Evolutionary conservation across 2,113 vertebrate genomes (phyloP), one percentile per base, ranked within the genome.

Genomic region (Clinocottus analis): DNA sequence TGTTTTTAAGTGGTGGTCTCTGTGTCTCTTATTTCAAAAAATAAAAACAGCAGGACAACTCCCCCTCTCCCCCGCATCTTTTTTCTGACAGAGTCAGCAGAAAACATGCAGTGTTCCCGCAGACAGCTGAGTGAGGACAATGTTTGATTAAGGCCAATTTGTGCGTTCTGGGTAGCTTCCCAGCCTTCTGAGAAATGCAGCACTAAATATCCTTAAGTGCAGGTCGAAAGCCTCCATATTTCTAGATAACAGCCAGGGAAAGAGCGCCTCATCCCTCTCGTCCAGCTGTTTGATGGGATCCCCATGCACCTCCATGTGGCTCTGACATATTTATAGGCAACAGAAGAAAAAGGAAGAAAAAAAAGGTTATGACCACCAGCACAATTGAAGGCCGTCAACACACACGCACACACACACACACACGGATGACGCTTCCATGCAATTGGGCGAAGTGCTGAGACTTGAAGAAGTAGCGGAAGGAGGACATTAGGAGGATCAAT

Each of bases 171-270:
- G 85, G 82, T 51, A 1, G 27, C 67, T 68, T 87, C 83, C 83
- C 83, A 72, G 83, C 79, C 62, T 89, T 89, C 81, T 80, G 80
- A 81, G 74, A 87, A 87, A 81, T 19, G 79, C 74, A 29, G 61
- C 81, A 77, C 73, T 86, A 85, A 87, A 91, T 77, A 82, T 84
- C 79, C 78, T 62, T 72, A 86, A 92, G 89, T 84, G 86, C 79
- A 45, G 73, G 47, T 82, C 4, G 25, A 87, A 76, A 80, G 75
- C 79, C 67, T 76, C 75, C 43, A 72, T 89, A 88, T 90, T 87
- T 91, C 74, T 85, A 49, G 37, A 75, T 67, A 81, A 82, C 83
- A 85, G 80, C 75, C 65, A 70, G 12, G 67, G 29, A 27, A 23
- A 65, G 29, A n/a, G 67, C 49, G 72, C 53, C 17, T 25, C 43